Conservation (phyloP, 1,140 invertebrate species). For the Notospermus geniculatus region DNA sequence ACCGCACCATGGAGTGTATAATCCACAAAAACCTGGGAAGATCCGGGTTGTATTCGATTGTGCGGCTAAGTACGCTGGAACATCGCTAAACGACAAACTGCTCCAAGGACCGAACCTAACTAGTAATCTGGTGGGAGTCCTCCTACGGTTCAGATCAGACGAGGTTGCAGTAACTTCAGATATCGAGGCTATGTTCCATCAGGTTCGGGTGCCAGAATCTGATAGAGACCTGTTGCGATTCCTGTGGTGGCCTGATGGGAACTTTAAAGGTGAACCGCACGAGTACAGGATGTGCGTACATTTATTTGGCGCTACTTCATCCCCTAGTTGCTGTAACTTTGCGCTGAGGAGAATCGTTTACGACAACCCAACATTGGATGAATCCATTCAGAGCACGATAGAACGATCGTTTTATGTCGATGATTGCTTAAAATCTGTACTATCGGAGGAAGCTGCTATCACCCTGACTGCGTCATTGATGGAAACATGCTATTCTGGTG, state of each 20-base stretch:
- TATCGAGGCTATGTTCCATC: too few species aligned
- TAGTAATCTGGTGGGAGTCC: too few species aligned
- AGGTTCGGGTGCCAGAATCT: too few species aligned
- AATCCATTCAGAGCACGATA: not conserved
- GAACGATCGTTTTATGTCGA: constrained; percentile 23
- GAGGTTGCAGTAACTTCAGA: too few species aligned
- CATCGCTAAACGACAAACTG: constrained; percentile 19
- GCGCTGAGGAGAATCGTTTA: constrained; percentile 14
- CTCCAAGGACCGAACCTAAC: constrained; percentile 25
- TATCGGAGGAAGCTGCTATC: constrained; percentile 3
- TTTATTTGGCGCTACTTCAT: constrained; percentile 19
- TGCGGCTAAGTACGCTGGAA: constrained; percentile 16
- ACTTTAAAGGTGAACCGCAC: constrained; percentile 1
- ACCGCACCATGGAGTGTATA: constrained; percentile 26
- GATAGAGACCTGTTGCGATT: too few species aligned
- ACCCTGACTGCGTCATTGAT: not conserved
- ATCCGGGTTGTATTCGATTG: constrained; percentile 28
- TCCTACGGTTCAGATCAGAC: too few species aligned
- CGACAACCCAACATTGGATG: not conserved
- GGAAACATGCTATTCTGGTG: constrained; percentile 11
- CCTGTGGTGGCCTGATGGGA: too few species aligned
- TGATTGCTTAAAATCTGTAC: constrained; percentile 18
- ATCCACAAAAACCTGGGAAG: constrained; percentile 19
- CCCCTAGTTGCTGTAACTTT: constrained; percentile 16
- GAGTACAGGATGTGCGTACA: constrained; percentile 21